Conservation (phyloP, 1,140 invertebrate species). For the Drosophila paulistorum region DNA sequence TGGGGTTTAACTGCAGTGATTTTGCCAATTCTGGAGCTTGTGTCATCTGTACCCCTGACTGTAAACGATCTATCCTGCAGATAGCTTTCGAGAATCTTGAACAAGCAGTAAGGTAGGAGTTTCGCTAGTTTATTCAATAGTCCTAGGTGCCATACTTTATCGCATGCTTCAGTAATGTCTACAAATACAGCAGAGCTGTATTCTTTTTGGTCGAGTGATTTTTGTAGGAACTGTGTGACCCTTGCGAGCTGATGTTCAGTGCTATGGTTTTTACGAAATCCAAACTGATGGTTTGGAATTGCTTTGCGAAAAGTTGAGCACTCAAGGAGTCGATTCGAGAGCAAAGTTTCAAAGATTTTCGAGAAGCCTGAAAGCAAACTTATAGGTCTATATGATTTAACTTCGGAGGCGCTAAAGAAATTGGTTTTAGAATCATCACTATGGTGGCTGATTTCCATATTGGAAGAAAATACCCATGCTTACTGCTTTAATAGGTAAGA, state of each 20-base stretch:
- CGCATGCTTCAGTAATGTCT: too few relatives aligned
- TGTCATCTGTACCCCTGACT: too few relatives aligned
- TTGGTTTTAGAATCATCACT: background rate
- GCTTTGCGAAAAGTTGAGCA: background rate
- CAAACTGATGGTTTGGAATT: background rate
- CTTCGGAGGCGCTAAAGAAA: background rate
- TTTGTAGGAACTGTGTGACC: background rate
- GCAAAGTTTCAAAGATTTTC: background rate
- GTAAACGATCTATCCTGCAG: too few relatives aligned
- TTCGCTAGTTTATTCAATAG: too few relatives aligned
- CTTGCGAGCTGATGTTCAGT: background rate
- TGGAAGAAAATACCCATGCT: too few relatives aligned
- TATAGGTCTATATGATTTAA: background rate
- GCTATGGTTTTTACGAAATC: background rate
- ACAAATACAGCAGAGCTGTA: too few relatives aligned
- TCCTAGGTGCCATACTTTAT: too few relatives aligned
- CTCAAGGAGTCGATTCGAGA: background rate
- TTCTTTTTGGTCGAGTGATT: background rate
- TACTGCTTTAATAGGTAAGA: too few relatives aligned
- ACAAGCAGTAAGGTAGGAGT: too few relatives aligned
- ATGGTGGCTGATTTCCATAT: constrained; percentile 1
- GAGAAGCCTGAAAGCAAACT: background rate
- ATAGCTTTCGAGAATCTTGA: too few relatives aligned
- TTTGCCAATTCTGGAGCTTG: too few relatives aligned
- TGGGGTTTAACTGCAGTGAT: too few relatives aligned